These are phyloP conservation scores for Platycheirus albimanus DNA, from an alignment of 2,888 invertebrate genomes.

Conservation along the genomic window DNA sequence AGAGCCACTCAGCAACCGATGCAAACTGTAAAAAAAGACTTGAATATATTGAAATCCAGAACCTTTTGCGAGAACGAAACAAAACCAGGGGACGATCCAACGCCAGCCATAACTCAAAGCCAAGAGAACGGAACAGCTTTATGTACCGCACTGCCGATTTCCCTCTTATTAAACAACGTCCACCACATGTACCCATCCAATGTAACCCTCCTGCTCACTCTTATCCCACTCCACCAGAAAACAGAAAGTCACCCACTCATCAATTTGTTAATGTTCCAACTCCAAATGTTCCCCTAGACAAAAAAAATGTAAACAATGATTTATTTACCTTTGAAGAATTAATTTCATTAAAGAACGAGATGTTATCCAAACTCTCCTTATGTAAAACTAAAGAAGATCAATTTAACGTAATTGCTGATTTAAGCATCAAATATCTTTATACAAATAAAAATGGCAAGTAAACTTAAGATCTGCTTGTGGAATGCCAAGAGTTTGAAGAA, in stretches of 20 bases:
- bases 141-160: too few relatives aligned
- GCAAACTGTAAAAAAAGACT: slow-evolving; percentile 10
- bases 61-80: neutral
- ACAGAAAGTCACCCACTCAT: neutral
- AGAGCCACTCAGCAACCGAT: neutral
- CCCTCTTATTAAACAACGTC: neutral
- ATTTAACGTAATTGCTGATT: too few relatives aligned
- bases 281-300: neutral
- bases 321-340: slow-evolving; percentile 6
- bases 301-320: neutral
- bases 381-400: slow-evolving; percentile 1
- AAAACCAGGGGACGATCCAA: neutral
- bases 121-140: too few relatives aligned
- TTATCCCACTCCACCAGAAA: neutral
- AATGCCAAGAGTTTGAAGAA: neutral
- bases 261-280: neutral
- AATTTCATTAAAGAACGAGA: slow-evolving; percentile 3
- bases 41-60: neutral
- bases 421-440: too few relatives aligned
- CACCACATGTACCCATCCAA: neutral
- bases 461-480: neutral
- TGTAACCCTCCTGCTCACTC: neutral
- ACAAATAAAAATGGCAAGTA: too few relatives aligned
- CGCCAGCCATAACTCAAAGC: too few relatives aligned
- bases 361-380: slow-evolving; percentile 1